Evolutionary conservation across 1,140 invertebrate species (phyloP).

Genomic region (Eumeta japonica): DNA sequence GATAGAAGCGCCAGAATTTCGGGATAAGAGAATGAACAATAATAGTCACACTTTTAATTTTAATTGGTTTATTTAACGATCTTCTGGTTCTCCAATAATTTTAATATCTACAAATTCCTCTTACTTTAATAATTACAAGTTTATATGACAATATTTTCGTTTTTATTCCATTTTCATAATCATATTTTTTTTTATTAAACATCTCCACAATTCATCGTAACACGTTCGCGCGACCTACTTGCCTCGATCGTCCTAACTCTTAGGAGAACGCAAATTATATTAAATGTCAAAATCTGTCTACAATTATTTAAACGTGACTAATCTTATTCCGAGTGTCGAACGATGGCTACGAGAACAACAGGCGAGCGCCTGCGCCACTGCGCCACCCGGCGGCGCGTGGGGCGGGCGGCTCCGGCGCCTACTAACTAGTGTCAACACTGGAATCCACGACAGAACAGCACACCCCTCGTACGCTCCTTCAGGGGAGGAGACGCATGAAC

Average conservation of each 20-base stretch:
- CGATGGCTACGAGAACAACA: constrained; percentile 25
- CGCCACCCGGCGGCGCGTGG: constrained; percentile 11
- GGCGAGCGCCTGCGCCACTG: no score
- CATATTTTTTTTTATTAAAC: constrained; percentile 56
- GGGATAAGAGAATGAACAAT: constrained; percentile 27
- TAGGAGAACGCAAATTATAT: constrained; percentile 57
- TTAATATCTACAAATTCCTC: constrained; percentile 27
- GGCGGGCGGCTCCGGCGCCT: constrained; percentile 8
- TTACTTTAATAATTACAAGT: constrained; percentile 57
- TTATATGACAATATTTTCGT: constrained; percentile 56
- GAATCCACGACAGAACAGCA: no score
- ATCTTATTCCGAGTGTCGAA: constrained; percentile 48
- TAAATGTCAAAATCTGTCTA: constrained; percentile 53
- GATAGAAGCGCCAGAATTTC: no score
- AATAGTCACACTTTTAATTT: constrained; percentile 27
- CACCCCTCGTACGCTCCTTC: neutral
- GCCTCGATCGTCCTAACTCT: constrained; percentile 54
- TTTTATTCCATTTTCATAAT: constrained; percentile 56
- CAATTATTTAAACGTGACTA: constrained; percentile 50
- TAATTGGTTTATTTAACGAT: constrained; percentile 56
- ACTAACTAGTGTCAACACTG: no score
- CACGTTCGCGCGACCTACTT: constrained; percentile 54
- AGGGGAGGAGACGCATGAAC: constrained; percentile 4
- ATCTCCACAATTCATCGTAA: constrained; percentile 54
- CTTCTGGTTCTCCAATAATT: constrained; percentile 52